These are phyloP conservation scores for Erythrocercus mccallii DNA, from an alignment of 2,113 vertebrate species.

Conservation along the genomic window DNA sequence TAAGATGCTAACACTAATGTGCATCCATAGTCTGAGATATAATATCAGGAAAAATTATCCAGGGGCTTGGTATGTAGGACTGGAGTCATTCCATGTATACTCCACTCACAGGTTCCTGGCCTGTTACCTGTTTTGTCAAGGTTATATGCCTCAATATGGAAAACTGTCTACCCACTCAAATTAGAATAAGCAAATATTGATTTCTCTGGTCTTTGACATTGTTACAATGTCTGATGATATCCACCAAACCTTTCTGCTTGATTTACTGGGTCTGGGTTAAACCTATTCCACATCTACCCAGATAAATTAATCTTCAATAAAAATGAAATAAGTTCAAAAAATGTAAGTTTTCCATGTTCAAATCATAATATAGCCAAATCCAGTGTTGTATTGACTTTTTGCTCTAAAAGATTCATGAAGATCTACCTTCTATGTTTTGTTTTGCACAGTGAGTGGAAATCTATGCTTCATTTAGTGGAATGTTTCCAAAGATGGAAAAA, in stretches of 20 bases:
- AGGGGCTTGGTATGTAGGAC: background rate
- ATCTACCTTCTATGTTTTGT: background rate
- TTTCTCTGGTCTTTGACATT: background rate
- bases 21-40: background rate
- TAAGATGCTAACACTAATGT: background rate
- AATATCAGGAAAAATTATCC: background rate
- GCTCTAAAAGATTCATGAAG: background rate
- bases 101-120: background rate
- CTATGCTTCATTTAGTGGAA: background rate
- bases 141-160: fast-evolving
- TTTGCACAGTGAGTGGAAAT: background rate
- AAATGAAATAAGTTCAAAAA: background rate
- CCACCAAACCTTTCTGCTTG: background rate
- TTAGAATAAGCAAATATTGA: background rate
- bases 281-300: background rate
- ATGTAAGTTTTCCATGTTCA: background rate
- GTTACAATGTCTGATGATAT: no score
- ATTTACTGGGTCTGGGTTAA: background rate
- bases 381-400: background rate
- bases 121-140: background rate
- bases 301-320: background rate
- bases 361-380: background rate
- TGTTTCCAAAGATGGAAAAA: background rate
- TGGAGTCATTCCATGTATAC: background rate
- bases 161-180: background rate